Conservation (phyloP, 2,797 vertebrate species). For the Parauchenoglanis punctatus region DNA sequence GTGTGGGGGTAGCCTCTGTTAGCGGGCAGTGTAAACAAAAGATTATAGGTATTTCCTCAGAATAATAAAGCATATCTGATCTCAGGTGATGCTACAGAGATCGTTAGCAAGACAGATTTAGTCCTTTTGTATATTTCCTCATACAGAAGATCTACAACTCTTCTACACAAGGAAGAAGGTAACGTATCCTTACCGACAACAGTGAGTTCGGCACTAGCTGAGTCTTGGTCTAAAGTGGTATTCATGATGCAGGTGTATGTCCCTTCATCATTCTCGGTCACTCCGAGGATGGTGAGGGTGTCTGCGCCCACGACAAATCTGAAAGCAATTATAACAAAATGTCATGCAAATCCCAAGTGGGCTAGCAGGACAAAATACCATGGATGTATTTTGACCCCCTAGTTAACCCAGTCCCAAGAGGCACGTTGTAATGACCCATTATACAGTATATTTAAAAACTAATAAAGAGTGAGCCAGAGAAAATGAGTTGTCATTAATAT, state of each 20-base stretch:
- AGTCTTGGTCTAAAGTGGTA: conserved; percentile 91
- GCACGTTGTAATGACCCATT: conserved; percentile 3
- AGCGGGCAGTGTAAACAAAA: conserved; percentile 60
- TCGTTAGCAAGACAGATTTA: neutral
- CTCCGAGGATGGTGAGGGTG: conserved; percentile 84
- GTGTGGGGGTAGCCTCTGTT: conserved; percentile 88
- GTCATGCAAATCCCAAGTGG: neutral
- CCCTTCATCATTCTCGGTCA: conserved; percentile 87
- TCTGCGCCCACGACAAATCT: conserved; percentile 86
- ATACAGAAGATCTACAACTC: neutral
- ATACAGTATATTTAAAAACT: conserved; percentile 7
- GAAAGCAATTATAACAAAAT: conserved; percentile 39
- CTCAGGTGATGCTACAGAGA: neutral
- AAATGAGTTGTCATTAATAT: neutral
- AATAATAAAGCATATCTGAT: neutral
- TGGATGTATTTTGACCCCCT: neutral
- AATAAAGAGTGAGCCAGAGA: neutral
- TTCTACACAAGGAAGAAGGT: neutral
- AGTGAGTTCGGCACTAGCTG: conserved; percentile 88
- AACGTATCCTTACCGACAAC: conserved; percentile 87
- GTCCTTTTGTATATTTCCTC: neutral
- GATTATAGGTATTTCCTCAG: conserved; percentile 10
- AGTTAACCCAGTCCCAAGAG: neutral
- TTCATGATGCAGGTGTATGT: conserved; percentile 91
- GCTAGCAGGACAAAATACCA: neutral